These are phyloP conservation scores for Taxidea taxus DNA, from an alignment of 2,113 vertebrate species.

Conservation along the genomic window DNA sequence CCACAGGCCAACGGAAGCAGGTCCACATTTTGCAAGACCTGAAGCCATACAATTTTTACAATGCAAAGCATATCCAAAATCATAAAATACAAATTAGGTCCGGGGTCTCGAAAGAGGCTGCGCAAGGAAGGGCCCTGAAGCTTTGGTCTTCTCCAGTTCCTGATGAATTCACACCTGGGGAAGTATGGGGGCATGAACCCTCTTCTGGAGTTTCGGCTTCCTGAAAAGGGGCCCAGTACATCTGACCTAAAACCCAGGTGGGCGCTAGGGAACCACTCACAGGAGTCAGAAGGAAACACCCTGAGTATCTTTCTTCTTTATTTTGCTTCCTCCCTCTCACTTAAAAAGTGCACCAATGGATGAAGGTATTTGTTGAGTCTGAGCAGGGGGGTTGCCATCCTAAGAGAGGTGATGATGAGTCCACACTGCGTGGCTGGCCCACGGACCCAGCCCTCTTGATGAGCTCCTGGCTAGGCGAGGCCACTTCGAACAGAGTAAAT, in stretches of 20 bases:
- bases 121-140: neutral
- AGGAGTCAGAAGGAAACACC: neutral
- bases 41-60: neutral
- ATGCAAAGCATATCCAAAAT: neutral
- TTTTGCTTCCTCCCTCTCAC: neutral
- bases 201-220: neutral
- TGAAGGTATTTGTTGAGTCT: neutral
- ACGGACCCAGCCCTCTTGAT: neutral
- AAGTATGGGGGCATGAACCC: rapidly evolving
- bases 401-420: neutral
- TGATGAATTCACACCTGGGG: neutral
- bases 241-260: neutral
- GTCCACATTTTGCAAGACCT: neutral
- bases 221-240: neutral
- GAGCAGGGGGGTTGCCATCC: neutral
- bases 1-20: neutral
- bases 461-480: neutral
- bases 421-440: neutral
- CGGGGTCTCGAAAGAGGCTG: neutral
- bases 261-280: neutral
- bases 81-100: neutral
- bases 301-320: neutral
- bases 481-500: neutral
- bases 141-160: neutral
- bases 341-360: neutral